These are phyloP conservation scores for Eremobia ochroleuca DNA, from an alignment of 2,888 invertebrate genomes.

Conservation along the genomic window DNA sequence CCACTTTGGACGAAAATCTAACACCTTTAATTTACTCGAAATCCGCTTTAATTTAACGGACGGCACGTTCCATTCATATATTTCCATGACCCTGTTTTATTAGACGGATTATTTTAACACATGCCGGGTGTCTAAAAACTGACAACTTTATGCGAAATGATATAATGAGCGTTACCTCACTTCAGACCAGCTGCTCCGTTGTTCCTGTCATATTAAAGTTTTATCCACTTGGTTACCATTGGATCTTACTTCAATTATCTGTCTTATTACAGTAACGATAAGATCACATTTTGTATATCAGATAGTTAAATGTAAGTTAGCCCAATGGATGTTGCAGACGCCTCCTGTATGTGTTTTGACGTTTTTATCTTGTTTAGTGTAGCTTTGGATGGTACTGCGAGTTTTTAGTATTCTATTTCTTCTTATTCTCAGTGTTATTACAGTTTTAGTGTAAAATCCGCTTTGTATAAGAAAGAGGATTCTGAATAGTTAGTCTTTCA, in stretches of 20 bases:
- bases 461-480: conserved; percentile 17
- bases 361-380: conserved; percentile 64
- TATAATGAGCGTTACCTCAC: conserved; percentile 70
- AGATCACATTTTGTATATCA: conserved; percentile 45
- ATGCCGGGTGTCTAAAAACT: conserved; percentile 70
- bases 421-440: conserved; percentile 42
- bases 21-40: conserved; percentile 84
- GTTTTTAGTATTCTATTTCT: conserved; percentile 53
- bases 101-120: conserved; percentile 81
- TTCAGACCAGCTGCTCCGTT: conserved; percentile 63
- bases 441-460: conserved; percentile 39
- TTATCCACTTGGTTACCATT: conserved; percentile 43
- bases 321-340: conserved; percentile 48
- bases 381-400: conserved; percentile 34
- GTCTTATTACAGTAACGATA: conserved; percentile 33
- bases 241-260: conserved; percentile 25
- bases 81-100: conserved; percentile 76
- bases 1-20: conserved; percentile 74
- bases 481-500: not conserved
- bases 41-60: conserved; percentile 84
- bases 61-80: conserved; percentile 80
- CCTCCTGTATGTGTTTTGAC: conserved; percentile 56
- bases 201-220: conserved; percentile 70
- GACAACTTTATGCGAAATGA: conserved; percentile 73
- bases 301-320: conserved; percentile 52